These are phyloP conservation scores for Netelia fuscicornis DNA, from an alignment of 2,888 invertebrate genomes.

Conservation along the genomic window DNA sequence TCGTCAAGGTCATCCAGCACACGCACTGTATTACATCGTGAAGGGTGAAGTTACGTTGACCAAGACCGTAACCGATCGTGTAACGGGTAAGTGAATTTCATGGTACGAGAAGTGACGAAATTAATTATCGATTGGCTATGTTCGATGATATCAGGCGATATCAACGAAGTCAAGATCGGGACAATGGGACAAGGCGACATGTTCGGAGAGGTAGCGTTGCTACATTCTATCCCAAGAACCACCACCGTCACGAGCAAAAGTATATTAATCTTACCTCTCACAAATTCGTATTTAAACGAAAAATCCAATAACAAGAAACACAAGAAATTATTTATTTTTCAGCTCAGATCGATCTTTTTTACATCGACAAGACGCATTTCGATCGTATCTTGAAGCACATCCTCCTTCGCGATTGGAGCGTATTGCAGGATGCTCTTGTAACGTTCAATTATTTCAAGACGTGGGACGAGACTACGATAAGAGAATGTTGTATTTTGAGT, in stretches of 20 bases:
- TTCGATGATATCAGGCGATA: conserved; percentile 72
- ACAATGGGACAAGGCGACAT: conserved; percentile 87
- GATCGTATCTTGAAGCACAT: conserved; percentile 87
- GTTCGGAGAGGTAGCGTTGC: conserved; percentile 89
- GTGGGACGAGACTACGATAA: conserved; percentile 86
- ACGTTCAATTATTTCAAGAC: conserved; percentile 88
- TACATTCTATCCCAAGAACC: conserved; percentile 87
- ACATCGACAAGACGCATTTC: conserved; percentile 88
- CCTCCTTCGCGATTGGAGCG: conserved; percentile 88
- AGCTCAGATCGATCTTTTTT: conserved; percentile 88
- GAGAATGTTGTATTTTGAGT: conserved; percentile 89
- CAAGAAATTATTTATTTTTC: conserved; percentile 59
- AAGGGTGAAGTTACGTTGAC: conserved; percentile 87
- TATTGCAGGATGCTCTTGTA: conserved; percentile 87
- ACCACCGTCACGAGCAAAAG: conserved; percentile 87
- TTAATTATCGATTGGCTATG: conserved; percentile 4
- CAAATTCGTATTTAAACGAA: conserved; percentile 10
- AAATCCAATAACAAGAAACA: background rate
- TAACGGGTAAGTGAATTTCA: conserved; percentile 74
- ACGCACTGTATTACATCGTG: conserved; percentile 88
- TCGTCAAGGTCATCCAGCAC: conserved; percentile 87
- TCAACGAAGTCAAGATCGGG: conserved; percentile 84
- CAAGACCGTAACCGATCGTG: conserved; percentile 86
- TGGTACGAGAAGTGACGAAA: background rate
- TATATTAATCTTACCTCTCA: conserved; percentile 54